phyloP scores from a whole-genome alignment of 2,888 invertebrate species.

The Conistra vaccinii region DNA sequence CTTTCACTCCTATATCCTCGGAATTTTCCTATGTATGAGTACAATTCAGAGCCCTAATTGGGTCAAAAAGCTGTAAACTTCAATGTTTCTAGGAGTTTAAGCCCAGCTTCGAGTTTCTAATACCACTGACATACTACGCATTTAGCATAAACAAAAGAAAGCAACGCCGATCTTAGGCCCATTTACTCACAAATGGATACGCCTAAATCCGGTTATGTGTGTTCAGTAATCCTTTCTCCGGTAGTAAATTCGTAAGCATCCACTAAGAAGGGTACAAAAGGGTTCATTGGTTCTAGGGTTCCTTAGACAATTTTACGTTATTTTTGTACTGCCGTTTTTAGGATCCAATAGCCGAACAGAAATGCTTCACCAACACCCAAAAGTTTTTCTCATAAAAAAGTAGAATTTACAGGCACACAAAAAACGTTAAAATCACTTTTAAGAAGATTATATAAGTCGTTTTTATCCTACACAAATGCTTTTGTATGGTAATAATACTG shows the following conservation, averaged over 20 bases:
- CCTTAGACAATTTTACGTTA: neutral
- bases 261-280: slow-evolving; percentile 57
- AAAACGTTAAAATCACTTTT: neutral
- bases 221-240: slow-evolving; percentile 60
- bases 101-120: slow-evolving; percentile 14
- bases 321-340: neutral
- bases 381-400: no score
- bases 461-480: neutral
- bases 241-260: slow-evolving; percentile 60
- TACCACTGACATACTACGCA: neutral
- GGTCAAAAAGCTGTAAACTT: neutral
- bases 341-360: no score
- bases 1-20: neutral
- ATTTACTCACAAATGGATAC: slow-evolving; percentile 49
- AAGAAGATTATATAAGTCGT: neutral
- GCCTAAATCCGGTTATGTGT: slow-evolving; percentile 62
- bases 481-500: neutral
- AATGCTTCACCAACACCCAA: no score
- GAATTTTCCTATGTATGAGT: neutral
- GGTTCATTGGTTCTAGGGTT: slow-evolving; percentile 38
- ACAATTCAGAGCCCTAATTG: neutral
- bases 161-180: slow-evolving; percentile 44
- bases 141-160: slow-evolving; percentile 54
- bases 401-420: neutral
- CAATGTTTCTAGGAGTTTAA: neutral